Conservation (phyloP, 1,140 invertebrate species). For the Rhyzopertha dominica region DNA sequence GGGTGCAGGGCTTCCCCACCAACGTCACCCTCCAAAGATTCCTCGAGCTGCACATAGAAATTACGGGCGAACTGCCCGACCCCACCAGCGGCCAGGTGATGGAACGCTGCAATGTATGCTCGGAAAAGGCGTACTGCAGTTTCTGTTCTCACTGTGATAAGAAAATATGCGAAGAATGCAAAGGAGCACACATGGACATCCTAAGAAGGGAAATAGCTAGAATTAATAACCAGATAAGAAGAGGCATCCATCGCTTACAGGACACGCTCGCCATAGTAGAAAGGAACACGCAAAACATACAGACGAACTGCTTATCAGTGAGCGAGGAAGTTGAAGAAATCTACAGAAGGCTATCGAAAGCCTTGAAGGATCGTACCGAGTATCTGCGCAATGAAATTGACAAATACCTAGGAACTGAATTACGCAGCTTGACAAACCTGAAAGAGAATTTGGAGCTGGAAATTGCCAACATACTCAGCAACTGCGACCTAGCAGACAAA, state of each 20-base stretch:
- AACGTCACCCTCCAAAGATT: conserved; percentile 95
- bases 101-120: conserved; percentile 86
- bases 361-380: conserved; percentile 87
- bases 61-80: conserved; percentile 85
- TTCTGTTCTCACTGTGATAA: conserved; percentile 92
- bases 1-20: conserved; percentile 87
- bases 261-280: conserved; percentile 78
- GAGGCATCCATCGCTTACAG: conserved; percentile 79
- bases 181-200: conserved; percentile 93
- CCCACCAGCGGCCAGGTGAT: conserved; percentile 80
- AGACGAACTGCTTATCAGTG: conserved; percentile 78
- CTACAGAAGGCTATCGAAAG: conserved; percentile 81
- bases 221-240: conserved; percentile 87
- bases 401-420: conserved; percentile 76
- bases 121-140: conserved; percentile 87
- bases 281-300: conserved; percentile 77
- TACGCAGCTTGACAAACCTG: conserved; percentile 74
- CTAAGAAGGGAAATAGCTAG: conserved; percentile 87
- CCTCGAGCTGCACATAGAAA: conserved; percentile 90
- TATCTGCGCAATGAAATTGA: conserved; percentile 84
- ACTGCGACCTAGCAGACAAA: conserved; percentile 95
- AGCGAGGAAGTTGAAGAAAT: conserved; percentile 91
- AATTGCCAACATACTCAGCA: conserved; percentile 87
- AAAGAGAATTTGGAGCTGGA: conserved; percentile 91
- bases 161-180: conserved; percentile 85